A percentile compares a stretch with the other conserved stretches of the same genome.
Evolutionary conservation across 2,797 vertebrate genomes (phyloP).

Genomic region (Malacoraja senta): DNA sequence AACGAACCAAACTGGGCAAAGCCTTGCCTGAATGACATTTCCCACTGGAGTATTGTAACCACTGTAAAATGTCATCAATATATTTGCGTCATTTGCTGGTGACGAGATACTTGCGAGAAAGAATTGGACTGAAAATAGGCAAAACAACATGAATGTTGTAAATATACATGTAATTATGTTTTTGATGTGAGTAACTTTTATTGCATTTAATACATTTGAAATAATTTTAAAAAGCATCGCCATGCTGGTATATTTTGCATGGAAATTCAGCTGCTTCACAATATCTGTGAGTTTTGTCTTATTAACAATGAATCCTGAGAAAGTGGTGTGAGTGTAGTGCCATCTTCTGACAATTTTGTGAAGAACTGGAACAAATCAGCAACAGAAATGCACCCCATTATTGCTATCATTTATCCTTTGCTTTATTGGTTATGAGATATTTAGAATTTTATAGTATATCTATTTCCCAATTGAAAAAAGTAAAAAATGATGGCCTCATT

Average conservation of each 20-base stretch:
- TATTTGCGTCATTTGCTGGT: not conserved
- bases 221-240: not conserved
- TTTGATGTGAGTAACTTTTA: not conserved
- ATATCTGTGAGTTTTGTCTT: not conserved
- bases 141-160: not conserved
- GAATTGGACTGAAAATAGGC: not conserved
- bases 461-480: not conserved
- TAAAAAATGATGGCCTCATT: not conserved
- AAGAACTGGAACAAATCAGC: constrained; percentile 8
- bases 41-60: not conserved
- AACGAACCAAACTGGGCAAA: not conserved
- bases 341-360: constrained; percentile 31
- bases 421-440: not conserved
- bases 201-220: not conserved
- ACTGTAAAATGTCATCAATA: not conserved
- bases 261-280: not conserved
- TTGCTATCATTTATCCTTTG: not conserved
- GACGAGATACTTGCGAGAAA: not conserved
- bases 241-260: not conserved
- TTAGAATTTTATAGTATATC: not conserved
- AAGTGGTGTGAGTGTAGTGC: constrained; percentile 33
- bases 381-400: not conserved
- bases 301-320: not conserved
- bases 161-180: not conserved
- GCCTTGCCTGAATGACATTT: not conserved